A percentile compares a stretch with the other conserved stretches of the same genome.
These are phyloP conservation scores for Hippocampus abdominalis DNA, from an alignment of 2,113 vertebrate species.

Conservation along the genomic window DNA sequence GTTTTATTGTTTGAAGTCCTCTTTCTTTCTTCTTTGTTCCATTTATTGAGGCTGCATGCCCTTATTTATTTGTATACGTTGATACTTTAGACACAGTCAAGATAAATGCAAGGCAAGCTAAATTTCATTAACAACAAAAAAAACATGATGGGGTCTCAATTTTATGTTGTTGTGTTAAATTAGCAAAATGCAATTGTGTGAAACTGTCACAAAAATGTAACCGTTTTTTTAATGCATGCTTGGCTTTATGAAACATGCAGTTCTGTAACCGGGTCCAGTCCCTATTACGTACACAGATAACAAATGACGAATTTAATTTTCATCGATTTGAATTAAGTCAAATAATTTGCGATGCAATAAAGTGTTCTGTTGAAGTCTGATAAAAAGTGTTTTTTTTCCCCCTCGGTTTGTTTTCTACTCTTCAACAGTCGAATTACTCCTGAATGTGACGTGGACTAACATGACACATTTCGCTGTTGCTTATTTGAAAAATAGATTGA, in stretches of 20 bases:
- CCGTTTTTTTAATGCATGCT: no score
- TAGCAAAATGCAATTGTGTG: no score
- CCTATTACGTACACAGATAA: not conserved
- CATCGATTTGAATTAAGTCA: not conserved
- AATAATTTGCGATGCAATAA: not conserved
- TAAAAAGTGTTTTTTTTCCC: not conserved
- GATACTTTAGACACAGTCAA: not conserved
- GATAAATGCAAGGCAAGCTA: not conserved
- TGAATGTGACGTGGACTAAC: no score
- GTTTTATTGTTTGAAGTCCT: not conserved
- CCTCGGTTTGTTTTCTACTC: not conserved
- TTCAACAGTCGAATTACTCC: no score
- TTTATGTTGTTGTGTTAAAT: no score
- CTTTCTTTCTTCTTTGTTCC: not conserved
- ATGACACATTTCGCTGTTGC: no score
- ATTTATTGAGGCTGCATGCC: not conserved
- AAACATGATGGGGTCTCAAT: not conserved
- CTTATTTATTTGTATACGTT: not conserved
- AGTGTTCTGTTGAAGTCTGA: not conserved
- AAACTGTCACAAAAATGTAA: no score
- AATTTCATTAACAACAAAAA: not conserved
- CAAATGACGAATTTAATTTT: not conserved
- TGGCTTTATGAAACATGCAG: not conserved
- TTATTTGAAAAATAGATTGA: no score
- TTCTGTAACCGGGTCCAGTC: not conserved